Conservation (phyloP, 2,797 vertebrate species). For the Oreortyx pictus region DNA sequence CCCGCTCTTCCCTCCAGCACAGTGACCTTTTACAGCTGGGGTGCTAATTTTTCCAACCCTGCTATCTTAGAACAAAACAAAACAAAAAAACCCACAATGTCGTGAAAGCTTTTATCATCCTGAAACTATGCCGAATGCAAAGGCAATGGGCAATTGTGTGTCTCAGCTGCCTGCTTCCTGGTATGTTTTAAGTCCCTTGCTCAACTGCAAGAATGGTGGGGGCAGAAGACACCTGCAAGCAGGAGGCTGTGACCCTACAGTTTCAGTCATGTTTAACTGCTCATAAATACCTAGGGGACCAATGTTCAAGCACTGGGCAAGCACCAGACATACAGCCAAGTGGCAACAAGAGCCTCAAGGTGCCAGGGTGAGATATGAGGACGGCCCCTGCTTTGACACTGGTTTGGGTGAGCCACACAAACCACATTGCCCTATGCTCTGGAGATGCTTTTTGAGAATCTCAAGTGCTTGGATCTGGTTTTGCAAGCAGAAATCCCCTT, state of each 20-base stretch:
- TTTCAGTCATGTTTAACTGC: slow-evolving; percentile 24
- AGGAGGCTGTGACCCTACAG: slow-evolving; percentile 31
- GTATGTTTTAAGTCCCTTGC: slow-evolving; percentile 55
- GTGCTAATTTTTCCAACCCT: slow-evolving; percentile 48
- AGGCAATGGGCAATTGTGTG: slow-evolving; percentile 11
- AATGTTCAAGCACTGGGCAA: neutral
- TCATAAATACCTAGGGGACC: neutral
- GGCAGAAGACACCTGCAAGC: slow-evolving; percentile 49
- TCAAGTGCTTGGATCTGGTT: neutral
- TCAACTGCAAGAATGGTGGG: slow-evolving; percentile 37
- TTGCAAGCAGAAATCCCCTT: neutral
- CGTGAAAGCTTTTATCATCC: slow-evolving; percentile 44
- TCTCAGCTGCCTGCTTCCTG: slow-evolving; percentile 64
- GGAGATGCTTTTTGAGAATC: neutral
- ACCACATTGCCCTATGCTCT: neutral
- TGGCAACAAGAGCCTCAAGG: accelerated
- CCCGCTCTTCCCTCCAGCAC: slow-evolving; percentile 17
- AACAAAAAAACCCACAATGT: neutral
- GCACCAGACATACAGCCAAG: neutral
- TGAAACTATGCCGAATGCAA: slow-evolving; percentile 51
- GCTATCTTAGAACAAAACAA: neutral
- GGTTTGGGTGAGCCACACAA: neutral
- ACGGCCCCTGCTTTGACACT: neutral
- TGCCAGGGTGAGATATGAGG: neutral
- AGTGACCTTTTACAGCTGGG: slow-evolving; percentile 43